Conservation (phyloP, 2,888 invertebrate genomes). For the Kuschelorhynchus macadamiae region DNA sequence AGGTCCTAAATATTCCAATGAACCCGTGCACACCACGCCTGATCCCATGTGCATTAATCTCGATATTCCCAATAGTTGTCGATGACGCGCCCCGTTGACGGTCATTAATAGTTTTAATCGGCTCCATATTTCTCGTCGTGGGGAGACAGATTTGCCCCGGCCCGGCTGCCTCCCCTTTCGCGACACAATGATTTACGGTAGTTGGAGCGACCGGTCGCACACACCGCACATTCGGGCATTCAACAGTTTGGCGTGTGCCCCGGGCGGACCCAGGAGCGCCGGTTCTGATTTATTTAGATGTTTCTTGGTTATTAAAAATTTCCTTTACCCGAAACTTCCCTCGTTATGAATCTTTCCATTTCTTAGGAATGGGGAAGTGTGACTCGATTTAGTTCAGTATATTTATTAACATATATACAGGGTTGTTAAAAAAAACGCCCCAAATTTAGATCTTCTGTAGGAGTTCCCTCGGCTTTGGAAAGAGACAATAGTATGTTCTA, state of each 20-base stretch:
- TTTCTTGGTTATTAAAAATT: too few relatives aligned
- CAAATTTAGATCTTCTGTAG: too few relatives aligned
- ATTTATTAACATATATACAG: too few relatives aligned
- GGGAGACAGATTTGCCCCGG: conserved; percentile 51
- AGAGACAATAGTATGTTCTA: too few relatives aligned
- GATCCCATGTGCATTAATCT: conserved; percentile 40
- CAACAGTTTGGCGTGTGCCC: conserved; percentile 38
- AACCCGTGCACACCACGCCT: not conserved
- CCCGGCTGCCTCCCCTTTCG: conserved; percentile 37
- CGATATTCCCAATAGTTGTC: conserved; percentile 58
- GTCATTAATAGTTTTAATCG: conserved; percentile 65
- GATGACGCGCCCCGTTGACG: conserved; percentile 58
- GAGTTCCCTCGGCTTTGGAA: too few relatives aligned
- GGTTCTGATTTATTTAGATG: too few relatives aligned
- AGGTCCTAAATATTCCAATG: not conserved
- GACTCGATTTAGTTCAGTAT: too few relatives aligned
- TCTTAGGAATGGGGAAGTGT: too few relatives aligned
- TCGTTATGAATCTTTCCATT: too few relatives aligned
- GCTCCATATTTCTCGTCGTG: conserved; percentile 60
- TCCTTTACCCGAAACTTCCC: too few relatives aligned
- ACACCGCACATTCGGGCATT: conserved; percentile 34
- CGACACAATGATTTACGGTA: conserved; percentile 45
- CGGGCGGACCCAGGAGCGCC: too few relatives aligned
- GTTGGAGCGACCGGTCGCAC: conserved; percentile 26
- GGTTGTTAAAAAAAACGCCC: too few relatives aligned